Evolutionary conservation across 1,140 invertebrate genomes (phyloP), one percentile per base, ranked within the genome.

Genomic region (Heliconius melpomene): DNA sequence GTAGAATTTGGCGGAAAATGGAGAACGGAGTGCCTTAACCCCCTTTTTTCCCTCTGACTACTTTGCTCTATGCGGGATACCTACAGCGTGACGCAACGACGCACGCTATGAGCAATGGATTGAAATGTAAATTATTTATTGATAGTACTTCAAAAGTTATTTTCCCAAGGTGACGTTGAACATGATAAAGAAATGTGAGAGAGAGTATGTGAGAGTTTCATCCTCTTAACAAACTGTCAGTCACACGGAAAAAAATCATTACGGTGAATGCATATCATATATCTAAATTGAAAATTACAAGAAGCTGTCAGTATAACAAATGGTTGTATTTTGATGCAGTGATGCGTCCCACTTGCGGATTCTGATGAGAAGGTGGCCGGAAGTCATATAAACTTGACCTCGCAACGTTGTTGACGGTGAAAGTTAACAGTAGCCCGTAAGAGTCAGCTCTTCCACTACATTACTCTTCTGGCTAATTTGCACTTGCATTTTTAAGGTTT

Each of bases 331-430:
- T 86, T 79, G 80, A 82, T 79, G 81, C 79, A 82, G 82, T 86
- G 85, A 90, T 87, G 82, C 85, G 87, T 87, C 88, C 90, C 79
- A 90, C 87, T 86, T 90, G 80, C 32, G 54, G 70, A 71, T 73
- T 66, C 29, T 77, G 84, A 83, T 80, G 85, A 81, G 82, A 84
- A 85, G 82, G 81, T 88, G 83, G 83, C 90, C 85, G 87, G 86
- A 87, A 89, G 85, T 90, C 86, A 85, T 84, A 81, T 90, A 90
- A 92, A 93, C 90, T 93, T 93, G 90, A 93, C 90, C 91, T 78
- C 86, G 70, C 79, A 82, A 78, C 81, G 81, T 76, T 81, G 72
- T 66, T 71, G 80, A 82, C 82, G 87, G 92, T 88, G 92, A 93
- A 93, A 93, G 92, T 91, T 77, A 82, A 87, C 89, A 87, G 91